A percentile compares a stretch with the other conserved stretches of the same genome.
phyloP scores from a whole-genome alignment of 2,888 invertebrate species.

The Alloscopus bannaensis region DNA sequence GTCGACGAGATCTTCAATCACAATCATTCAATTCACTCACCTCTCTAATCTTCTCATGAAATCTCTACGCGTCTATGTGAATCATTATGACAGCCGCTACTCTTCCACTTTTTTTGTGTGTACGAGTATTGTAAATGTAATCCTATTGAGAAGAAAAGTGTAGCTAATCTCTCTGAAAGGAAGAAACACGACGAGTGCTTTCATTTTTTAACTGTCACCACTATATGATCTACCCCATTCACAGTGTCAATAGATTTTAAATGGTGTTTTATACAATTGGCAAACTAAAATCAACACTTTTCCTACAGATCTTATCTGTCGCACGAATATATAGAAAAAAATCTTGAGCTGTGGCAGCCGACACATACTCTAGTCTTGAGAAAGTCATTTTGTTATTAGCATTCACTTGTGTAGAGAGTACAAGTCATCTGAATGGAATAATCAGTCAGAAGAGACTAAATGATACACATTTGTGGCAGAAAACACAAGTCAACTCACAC shows the following conservation, averaged over 20 bases:
- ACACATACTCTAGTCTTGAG: neutral
- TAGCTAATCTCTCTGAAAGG: constrained; percentile 20
- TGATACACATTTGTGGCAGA: neutral
- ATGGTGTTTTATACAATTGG: constrained; percentile 24
- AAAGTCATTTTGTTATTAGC: neutral
- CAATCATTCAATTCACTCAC: constrained; percentile 12
- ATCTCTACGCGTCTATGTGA: constrained; percentile 30
- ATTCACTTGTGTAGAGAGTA: neutral
- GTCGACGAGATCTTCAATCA: constrained; percentile 30
- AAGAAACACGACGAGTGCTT: neutral
- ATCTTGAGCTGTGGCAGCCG: neutral
- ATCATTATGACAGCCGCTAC: constrained; percentile 26
- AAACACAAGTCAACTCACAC: constrained; percentile 16
- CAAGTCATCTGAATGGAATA: neutral
- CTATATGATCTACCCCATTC: neutral
- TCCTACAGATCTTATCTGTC: constrained; percentile 38
- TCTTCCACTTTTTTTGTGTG: neutral
- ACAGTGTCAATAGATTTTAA: neutral
- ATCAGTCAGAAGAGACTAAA: constrained; percentile 15
- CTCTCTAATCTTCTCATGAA: constrained; percentile 33
- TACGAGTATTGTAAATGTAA: neutral
- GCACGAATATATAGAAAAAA: neutral
- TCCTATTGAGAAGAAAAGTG: constrained; percentile 2
- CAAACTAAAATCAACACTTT: constrained; percentile 70
- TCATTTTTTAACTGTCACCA: neutral